Base-by-base conservation (phyloP, 2,797 vertebrate species). In the Bufotes viridis region DNA sequence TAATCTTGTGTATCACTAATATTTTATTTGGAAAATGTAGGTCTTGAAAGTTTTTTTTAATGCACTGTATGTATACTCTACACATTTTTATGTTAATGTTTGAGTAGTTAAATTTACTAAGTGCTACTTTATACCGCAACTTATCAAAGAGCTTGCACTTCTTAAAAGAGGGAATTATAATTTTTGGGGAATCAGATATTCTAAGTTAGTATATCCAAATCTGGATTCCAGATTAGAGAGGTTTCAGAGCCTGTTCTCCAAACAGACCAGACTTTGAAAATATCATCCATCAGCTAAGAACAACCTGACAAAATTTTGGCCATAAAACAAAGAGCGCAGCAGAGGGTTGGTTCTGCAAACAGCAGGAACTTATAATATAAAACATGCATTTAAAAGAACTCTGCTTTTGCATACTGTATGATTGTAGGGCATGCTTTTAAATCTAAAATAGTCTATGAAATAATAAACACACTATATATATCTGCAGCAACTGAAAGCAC, bases 261-360 rank as follows among this genome's bases (percentile, higher is more conserved):
- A 88, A 80, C 87, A 88, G 82, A 88, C 63, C 34, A 80, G 65
- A 84, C 87, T 87, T 87, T 88, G 53, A 79, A 88, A 88, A 88
- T 84, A 88, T 88, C 82, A 88, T 88, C 81, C 74, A 88, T 88
- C 87, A 88, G 87, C 63, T 88, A 78, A 83, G 74, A 79, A 83
- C 87, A 84, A 88, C 72, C 74, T 88, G 81, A 88, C 87, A 88
- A 42, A 69, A 70, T 88, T 67, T 88, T 88, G 87, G 87, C 87
- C 49, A 29, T 78, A 58, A 76, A 79, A 84, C 82, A 84, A 88
- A 88, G 87, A 80, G n/a, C 79, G 17, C 82, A 84, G 83, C 83
- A 57, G 82, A 72, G 82, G 24, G 57, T 79, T 88, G 82, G 63
- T 80, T 84, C 87, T 84, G 87, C 49, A 55, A 78, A 88, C 87